Percentiles rank a stretch among this genome's conserved stretches.
These are phyloP conservation scores for Malurus alboscapulatus DNA, from an alignment of 2,113 vertebrate species.

Conservation along the genomic window DNA sequence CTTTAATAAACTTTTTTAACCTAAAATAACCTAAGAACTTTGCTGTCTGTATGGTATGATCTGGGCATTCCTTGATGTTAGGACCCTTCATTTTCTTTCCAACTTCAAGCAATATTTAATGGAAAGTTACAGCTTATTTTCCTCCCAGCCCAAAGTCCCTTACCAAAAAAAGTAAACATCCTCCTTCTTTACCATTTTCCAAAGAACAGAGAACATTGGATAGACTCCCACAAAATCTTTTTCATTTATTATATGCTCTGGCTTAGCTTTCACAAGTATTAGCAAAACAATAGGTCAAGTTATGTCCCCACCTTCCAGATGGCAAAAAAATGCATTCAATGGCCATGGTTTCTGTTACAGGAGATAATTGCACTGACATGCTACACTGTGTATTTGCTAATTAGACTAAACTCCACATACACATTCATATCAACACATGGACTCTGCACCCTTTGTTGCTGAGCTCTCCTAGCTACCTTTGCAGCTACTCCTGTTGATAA, in stretches of 20 bases:
- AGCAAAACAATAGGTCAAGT: neutral
- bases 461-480: neutral
- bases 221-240: neutral
- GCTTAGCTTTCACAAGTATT: neutral
- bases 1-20: neutral
- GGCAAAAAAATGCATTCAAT: neutral
- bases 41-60: accelerated
- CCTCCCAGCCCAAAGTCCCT: neutral
- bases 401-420: neutral
- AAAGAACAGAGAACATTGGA: neutral
- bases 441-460: neutral
- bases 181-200: neutral
- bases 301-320: neutral
- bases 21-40: neutral
- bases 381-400: neutral
- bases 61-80: neutral
- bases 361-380: neutral
- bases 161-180: neutral
- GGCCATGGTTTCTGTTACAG: neutral
- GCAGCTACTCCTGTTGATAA: neutral
- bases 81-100: neutral
- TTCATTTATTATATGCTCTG: neutral
- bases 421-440: accelerated
- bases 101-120: neutral
- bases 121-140: neutral